Base-by-base conservation (phyloP, 2,888 invertebrate species). In the Heliconius erato region DNA sequence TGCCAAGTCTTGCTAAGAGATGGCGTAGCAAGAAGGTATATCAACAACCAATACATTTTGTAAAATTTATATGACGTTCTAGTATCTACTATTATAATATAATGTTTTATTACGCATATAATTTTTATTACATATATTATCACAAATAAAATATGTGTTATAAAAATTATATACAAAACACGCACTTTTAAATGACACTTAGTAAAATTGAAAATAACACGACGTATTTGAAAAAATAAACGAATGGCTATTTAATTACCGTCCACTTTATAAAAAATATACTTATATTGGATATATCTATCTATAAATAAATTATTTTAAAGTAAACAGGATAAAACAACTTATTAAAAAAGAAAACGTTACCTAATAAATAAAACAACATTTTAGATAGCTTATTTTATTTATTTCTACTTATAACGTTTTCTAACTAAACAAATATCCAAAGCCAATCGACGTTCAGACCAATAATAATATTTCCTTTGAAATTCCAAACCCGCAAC, bases 401-500 rank as follows among this genome's bases (percentile, higher is more conserved):
- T 76, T 63, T 32, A 76, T 59, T 76, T 76, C 32, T 32, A 44
- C 23, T 7, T 63, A 16, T 35, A 63, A 76, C n/a, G 9, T 35
- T n/a, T 49, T 49, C 40, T 76, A 63, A 59, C 35, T 32, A 9
- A 76, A n/a, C n/a, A 63, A 59, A 63, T 59, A 35, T 26, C 35
- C n/a, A 76, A 76, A 63, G 0, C 16, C 35, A 76, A 76, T 26
- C 63, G 63, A n/a, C 35, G 54, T 40, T 76, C 35, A 35, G n/a
- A 16, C 16, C 40, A 40, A 76, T 76, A 76, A 76, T 63, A 76
- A 40, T 76, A 76, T 76, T 35, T 76, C 74, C 76, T 76, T 76
- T 76, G 76, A 63, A 63, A 76, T 76, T 63, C 76, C 63, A 63
- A 63, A 63, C 40, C 54, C 35, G 76, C 63, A 84, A 72, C 72